Evolutionary conservation across 2,888 invertebrate genomes (phyloP).

Genomic region (Pterostichus madidus): DNA sequence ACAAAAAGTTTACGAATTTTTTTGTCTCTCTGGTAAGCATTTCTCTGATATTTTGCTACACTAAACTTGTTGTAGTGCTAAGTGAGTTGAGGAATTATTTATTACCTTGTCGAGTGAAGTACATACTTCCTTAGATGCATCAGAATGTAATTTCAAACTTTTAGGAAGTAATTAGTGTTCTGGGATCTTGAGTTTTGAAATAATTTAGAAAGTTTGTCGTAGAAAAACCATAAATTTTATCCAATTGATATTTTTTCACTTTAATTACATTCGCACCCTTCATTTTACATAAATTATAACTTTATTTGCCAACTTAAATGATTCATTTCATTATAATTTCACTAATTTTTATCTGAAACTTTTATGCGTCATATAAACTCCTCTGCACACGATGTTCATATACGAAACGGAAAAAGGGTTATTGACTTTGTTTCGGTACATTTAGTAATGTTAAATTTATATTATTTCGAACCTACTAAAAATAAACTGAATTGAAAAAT

Average conservation of each 20-base stretch:
- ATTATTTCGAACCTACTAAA: no score
- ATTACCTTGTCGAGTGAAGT: slow-evolving; percentile 55
- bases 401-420: no score
- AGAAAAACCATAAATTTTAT: slow-evolving; percentile 40
- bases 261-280: slow-evolving; percentile 31
- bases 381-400: no score
- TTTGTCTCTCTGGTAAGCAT: slow-evolving; percentile 43
- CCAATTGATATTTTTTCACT: slow-evolving; percentile 40
- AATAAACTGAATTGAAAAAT: no score
- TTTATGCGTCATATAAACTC: background rate
- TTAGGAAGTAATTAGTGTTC: slow-evolving; percentile 59
- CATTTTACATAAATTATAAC: slow-evolving; percentile 19
- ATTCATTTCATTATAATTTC: slow-evolving; percentile 12
- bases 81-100: slow-evolving; percentile 59
- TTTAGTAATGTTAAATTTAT: no score
- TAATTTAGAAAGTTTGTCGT: slow-evolving; percentile 58
- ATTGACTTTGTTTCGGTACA: no score
- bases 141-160: slow-evolving; percentile 60
- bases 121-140: slow-evolving; percentile 57
- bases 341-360: slow-evolving; percentile 4
- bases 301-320: slow-evolving; percentile 26
- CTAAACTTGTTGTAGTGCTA: slow-evolving; percentile 33
- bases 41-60: slow-evolving; percentile 28
- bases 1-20: slow-evolving; percentile 56
- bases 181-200: slow-evolving; percentile 54